Evolutionary conservation across 1,140 invertebrate genomes (phyloP).

Genomic region (Cylas formicarius): DNA sequence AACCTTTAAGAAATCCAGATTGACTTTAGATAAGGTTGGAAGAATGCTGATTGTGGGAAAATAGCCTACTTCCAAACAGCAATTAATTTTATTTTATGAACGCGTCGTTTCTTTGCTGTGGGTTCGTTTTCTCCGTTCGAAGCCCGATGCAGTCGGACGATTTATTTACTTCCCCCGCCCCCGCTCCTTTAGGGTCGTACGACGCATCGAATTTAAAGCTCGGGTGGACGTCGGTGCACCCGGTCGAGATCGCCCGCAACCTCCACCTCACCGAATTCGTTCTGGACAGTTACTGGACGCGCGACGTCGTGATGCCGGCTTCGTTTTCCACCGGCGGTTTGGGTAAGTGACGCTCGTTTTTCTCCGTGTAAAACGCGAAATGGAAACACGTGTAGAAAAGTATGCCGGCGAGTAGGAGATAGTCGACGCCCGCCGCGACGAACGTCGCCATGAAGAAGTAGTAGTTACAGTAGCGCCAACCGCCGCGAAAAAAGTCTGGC

Average conservation of each 20-base stretch:
- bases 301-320: conserved; percentile 58
- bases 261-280: conserved; percentile 78
- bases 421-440: conserved; percentile 9
- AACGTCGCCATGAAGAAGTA: conserved; percentile 11
- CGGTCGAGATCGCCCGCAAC: conserved; percentile 66
- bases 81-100: too few species aligned
- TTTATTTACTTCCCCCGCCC: background rate
- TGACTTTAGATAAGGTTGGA: too few species aligned
- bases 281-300: conserved; percentile 61
- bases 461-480: conserved; percentile 18
- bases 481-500: conserved; percentile 18
- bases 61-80: too few species aligned
- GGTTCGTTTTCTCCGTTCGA: background rate
- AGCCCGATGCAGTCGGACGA: background rate
- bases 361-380: conserved; percentile 8
- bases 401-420: conserved; percentile 9
- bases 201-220: conserved; percentile 66
- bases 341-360: conserved; percentile 42
- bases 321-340: conserved; percentile 64
- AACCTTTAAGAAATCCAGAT: too few species aligned
- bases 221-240: conserved; percentile 65
- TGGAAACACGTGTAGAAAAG: conserved; percentile 12
- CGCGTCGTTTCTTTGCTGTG: conserved; percentile 22
- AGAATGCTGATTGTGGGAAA: too few species aligned
- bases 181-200: conserved; percentile 61